Conservation (phyloP, 37 sponge, comb jelly and placozoan genomes). For the Ianthella basta region DNA sequence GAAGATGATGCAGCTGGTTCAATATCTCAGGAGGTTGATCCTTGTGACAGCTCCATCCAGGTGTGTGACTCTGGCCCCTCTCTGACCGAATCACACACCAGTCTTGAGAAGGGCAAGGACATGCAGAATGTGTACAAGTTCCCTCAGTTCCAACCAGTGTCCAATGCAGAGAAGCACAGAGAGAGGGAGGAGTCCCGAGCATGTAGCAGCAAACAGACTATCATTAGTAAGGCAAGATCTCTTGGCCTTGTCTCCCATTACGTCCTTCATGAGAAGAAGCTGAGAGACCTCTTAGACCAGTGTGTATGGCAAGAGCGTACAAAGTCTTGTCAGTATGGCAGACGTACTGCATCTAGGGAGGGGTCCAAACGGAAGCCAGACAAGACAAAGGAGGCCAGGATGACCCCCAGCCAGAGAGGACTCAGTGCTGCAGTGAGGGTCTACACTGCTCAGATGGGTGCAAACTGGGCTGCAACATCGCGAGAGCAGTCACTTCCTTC, state of each 20-base stretch:
- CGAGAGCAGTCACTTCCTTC: too few relatives aligned
- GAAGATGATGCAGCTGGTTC: constrained; percentile 6
- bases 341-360: not conserved
- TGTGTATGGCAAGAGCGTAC: not conserved
- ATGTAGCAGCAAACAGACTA: not conserved
- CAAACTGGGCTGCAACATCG: too few relatives aligned
- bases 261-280: not conserved
- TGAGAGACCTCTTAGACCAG: not conserved
- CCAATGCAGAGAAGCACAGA: too few relatives aligned
- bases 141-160: not conserved
- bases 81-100: not conserved
- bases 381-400: not conserved
- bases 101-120: not conserved
- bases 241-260: constrained; percentile 9
- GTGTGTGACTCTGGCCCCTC: constrained; percentile 32
- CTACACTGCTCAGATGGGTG: not conserved
- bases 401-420: not conserved
- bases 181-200: too few relatives aligned
- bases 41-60: not conserved
- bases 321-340: not conserved
- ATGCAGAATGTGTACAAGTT: not conserved
- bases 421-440: constrained; percentile 16
- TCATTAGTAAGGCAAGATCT: constrained; percentile 17
- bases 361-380: not conserved
- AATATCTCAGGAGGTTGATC: not conserved